Evolutionary conservation across 2,888 invertebrate genomes (phyloP).

Genomic region (Endotricha flammealis): DNA sequence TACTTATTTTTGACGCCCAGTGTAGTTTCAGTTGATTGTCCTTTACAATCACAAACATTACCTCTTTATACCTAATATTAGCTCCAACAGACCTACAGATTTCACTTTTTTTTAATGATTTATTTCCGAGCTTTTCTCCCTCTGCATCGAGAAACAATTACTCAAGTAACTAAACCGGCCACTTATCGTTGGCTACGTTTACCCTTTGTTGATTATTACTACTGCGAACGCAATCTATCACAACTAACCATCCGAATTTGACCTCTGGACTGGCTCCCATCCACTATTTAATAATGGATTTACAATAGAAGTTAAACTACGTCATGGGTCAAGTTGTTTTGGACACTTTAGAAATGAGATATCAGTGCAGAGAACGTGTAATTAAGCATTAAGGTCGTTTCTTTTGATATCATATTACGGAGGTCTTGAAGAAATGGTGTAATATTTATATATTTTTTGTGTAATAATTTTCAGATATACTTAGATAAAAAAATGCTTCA

Average conservation of each 20-base stretch:
- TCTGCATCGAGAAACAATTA: not conserved
- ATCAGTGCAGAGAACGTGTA: conserved; percentile 18
- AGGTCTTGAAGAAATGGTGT: not conserved
- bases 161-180: conserved; percentile 11
- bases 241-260: conserved; percentile 19
- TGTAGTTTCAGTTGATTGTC: too few relatives aligned
- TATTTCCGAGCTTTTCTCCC: too few relatives aligned
- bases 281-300: conserved; percentile 8
- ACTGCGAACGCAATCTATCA: conserved; percentile 19
- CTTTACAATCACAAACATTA: too few relatives aligned
- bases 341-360: conserved; percentile 20
- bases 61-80: too few relatives aligned
- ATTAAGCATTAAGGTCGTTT: conserved; percentile 23
- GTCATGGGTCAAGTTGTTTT: conserved; percentile 20
- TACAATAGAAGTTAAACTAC: conserved; percentile 18
- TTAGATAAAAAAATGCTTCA: too few relatives aligned
- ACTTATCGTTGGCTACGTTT: conserved; percentile 23
- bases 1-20: too few relatives aligned
- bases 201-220: conserved; percentile 29
- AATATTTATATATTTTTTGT: not conserved
- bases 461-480: too few relatives aligned
- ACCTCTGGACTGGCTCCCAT: conserved; percentile 14
- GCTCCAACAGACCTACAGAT: too few relatives aligned
- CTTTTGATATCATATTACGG: conserved; percentile 5
- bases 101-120: too few relatives aligned